phyloP scores from a whole-genome alignment of 2,113 vertebrate genomes.

The Propithecus coquereli region DNA sequence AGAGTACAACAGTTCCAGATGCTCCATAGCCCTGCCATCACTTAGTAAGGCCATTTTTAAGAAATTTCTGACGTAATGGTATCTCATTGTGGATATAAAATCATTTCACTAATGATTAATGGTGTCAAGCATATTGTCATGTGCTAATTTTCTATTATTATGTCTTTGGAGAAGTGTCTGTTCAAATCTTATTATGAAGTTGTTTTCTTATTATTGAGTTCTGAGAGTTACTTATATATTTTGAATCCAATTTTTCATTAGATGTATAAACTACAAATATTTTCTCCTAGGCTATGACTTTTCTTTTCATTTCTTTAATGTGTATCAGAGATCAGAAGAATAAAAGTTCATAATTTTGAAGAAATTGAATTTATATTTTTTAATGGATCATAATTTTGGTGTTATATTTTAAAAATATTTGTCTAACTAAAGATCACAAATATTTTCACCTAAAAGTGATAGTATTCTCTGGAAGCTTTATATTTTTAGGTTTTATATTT shows the following conservation, averaged over 20 bases:
- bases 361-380: neutral
- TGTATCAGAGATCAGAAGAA: neutral
- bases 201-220: neutral
- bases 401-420: neutral
- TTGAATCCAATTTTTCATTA: neutral
- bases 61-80: neutral
- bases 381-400: neutral
- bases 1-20: neutral
- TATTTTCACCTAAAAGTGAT: neutral
- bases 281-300: neutral
- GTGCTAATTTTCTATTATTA: neutral
- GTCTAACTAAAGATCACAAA: neutral
- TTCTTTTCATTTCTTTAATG: neutral
- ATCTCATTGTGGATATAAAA: neutral
- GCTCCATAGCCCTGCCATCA: neutral
- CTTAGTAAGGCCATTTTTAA: neutral
- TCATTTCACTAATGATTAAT: neutral
- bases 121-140: neutral
- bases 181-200: neutral
- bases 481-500: neutral
- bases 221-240: neutral
- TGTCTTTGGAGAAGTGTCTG: neutral
- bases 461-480: neutral
- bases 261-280: neutral
- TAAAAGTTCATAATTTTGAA: neutral